Percentiles rank a stretch among this genome's conserved stretches.
Evolutionary conservation across 2,888 invertebrate species (phyloP).

Genomic region (Thyatira batis): DNA sequence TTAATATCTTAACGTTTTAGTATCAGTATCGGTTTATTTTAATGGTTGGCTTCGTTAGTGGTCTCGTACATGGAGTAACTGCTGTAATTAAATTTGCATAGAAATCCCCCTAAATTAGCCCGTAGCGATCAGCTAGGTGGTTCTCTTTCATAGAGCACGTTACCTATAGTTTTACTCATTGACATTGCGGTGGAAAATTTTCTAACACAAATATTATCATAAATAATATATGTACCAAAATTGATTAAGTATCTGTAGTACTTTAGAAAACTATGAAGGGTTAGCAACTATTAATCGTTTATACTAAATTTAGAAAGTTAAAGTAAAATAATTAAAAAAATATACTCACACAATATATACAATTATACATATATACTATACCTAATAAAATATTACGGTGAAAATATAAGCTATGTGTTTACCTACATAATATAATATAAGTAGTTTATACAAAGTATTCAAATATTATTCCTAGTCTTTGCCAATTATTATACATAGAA

Average conservation of each 20-base stretch:
- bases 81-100: constrained; percentile 71
- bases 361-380: background rate
- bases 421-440: background rate
- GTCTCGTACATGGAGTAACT: constrained; percentile 41
- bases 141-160: constrained; percentile 9
- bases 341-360: too few relatives aligned
- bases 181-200: background rate
- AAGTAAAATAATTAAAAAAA: too few relatives aligned
- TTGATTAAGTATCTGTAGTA: too few relatives aligned
- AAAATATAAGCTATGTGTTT: background rate
- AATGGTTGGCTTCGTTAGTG: constrained; percentile 62
- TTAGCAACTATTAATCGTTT: too few relatives aligned
- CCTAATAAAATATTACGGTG: background rate
- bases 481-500: constrained; percentile 27
- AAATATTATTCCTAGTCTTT: constrained; percentile 26
- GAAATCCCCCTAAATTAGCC: constrained; percentile 68
- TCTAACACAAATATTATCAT: background rate
- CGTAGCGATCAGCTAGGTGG: constrained; percentile 21
- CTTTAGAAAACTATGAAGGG: too few relatives aligned
- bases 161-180: background rate
- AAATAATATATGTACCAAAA: too few relatives aligned
- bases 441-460: constrained; percentile 11
- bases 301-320: too few relatives aligned
- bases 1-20: constrained; percentile 35
- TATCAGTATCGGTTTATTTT: constrained; percentile 34